Conservation (phyloP, 2,888 invertebrate genomes). For the Blastobasis lacticolella region DNA sequence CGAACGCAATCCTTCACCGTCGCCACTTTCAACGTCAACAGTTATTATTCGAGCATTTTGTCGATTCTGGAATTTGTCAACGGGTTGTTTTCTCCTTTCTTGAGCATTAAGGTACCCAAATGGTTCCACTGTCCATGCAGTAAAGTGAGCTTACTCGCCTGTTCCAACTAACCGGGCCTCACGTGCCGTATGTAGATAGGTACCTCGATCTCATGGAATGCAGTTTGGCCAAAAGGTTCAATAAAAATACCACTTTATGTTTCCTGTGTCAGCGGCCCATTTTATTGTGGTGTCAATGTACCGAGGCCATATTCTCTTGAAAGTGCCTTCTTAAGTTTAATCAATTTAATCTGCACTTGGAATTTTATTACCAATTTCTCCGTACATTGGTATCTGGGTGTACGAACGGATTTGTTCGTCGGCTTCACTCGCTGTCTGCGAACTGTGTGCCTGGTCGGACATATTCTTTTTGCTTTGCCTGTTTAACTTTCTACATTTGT, state of each 20-base stretch:
- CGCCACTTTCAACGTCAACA: too few species aligned
- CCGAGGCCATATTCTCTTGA: slow-evolving; percentile 39
- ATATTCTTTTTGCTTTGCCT: too few species aligned
- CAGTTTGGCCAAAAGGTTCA: slow-evolving; percentile 57
- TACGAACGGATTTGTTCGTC: too few species aligned
- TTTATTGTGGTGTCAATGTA: slow-evolving; percentile 63
- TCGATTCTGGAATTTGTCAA: background rate
- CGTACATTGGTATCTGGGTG: too few species aligned
- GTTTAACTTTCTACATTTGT: too few species aligned
- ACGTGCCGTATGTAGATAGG: background rate
- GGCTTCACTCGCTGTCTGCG: too few species aligned
- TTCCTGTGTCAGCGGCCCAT: slow-evolving; percentile 60
- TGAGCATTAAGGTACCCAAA: background rate
- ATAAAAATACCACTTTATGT: slow-evolving; percentile 66
- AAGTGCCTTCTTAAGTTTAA: slow-evolving; percentile 34
- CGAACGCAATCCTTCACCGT: background rate
- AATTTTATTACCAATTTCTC: slow-evolving; percentile 24
- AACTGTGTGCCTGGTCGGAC: too few species aligned
- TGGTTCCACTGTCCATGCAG: too few species aligned
- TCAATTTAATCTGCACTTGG: slow-evolving; percentile 39
- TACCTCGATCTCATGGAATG: slow-evolving; percentile 43
- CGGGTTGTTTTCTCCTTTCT: too few species aligned
- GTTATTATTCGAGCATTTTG: background rate
- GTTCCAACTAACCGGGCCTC: too few species aligned
- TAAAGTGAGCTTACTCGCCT: too few species aligned